Evolutionary conservation across 2,113 vertebrate species (phyloP).

Genomic region (Euleptes europaea): DNA sequence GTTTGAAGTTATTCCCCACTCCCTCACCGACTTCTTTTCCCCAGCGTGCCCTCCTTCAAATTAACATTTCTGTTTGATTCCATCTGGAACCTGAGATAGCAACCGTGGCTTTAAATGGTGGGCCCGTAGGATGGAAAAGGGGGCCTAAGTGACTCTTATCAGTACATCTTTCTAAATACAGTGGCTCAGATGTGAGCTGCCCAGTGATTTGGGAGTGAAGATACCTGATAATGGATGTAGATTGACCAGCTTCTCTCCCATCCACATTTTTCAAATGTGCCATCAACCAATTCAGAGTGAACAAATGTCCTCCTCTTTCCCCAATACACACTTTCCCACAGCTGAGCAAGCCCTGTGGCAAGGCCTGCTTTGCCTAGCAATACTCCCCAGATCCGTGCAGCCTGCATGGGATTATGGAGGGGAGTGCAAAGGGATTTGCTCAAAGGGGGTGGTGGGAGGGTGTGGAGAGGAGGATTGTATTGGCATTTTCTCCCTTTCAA

Average conservation of each 20-base stretch:
- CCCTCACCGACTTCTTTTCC: not conserved
- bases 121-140: not conserved
- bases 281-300: not conserved
- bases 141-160: not conserved
- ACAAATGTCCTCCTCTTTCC: not conserved
- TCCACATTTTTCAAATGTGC: not conserved
- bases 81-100: not conserved
- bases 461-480: not conserved
- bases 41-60: not conserved
- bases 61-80: not conserved
- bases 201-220: not conserved
- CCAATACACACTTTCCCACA: not conserved
- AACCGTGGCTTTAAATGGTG: not conserved
- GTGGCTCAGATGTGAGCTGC: not conserved
- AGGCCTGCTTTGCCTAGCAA: constrained; percentile 56
- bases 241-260: not conserved
- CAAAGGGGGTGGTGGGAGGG: not conserved
- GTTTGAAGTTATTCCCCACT: not conserved
- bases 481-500: not conserved
- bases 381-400: constrained; percentile 54
- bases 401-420: constrained; percentile 61
- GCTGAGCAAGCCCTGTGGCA: constrained; percentile 38
- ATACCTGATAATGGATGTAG: not conserved
- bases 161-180: not conserved
- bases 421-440: constrained; percentile 47